phyloP scores from a whole-genome alignment of 1,140 invertebrate species.

The Bombus affinis region DNA sequence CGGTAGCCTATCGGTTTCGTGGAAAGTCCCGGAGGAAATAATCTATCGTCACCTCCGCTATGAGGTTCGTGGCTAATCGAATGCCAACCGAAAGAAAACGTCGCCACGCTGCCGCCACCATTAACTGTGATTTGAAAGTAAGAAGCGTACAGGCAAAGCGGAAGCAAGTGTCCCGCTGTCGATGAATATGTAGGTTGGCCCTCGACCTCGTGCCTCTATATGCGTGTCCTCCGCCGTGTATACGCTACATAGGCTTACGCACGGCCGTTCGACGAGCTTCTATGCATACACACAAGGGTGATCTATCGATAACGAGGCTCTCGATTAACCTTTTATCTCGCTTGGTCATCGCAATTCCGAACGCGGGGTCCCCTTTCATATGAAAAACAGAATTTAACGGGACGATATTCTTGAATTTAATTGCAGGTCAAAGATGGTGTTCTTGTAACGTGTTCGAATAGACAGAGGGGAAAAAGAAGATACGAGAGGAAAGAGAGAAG shows the following conservation, averaged over 20 bases:
- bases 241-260: neutral
- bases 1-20: no score
- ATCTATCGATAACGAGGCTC: slow-evolving; percentile 45
- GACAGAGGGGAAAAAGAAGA: neutral
- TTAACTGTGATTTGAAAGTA: slow-evolving; percentile 54
- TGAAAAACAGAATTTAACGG: neutral
- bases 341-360: slow-evolving; percentile 12
- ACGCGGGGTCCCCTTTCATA: no score
- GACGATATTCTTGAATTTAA: neutral
- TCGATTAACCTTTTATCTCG: slow-evolving; percentile 40
- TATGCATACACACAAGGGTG: neutral
- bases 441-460: neutral
- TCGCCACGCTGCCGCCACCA: neutral
- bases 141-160: slow-evolving; percentile 57
- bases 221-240: slow-evolving; percentile 53
- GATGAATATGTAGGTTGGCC: slow-evolving; percentile 77
- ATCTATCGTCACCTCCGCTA: slow-evolving; percentile 35
- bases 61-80: slow-evolving; percentile 10
- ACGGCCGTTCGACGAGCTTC: neutral
- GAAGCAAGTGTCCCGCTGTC: slow-evolving; percentile 74
- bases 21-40: slow-evolving; percentile 35
- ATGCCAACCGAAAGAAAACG: slow-evolving; percentile 18
- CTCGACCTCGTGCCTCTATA: slow-evolving; percentile 71
- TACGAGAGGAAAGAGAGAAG: neutral
- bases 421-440: neutral